A percentile compares a stretch with the other conserved stretches of the same genome.
Evolutionary conservation across 2,888 invertebrate species (phyloP).

Genomic region (Thereva nobilitata): DNA sequence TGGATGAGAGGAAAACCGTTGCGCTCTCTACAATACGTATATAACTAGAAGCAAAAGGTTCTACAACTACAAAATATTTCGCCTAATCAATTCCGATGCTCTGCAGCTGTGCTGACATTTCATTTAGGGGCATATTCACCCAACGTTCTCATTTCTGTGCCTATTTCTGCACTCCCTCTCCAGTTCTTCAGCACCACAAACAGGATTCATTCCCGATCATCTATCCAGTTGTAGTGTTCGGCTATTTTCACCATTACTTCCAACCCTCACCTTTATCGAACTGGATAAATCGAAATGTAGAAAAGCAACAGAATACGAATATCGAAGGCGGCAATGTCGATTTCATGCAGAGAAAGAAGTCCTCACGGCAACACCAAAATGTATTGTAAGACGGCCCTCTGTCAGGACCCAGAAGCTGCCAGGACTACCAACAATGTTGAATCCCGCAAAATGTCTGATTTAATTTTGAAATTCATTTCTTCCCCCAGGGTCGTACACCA

Average conservation of each 20-base stretch:
- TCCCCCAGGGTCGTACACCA: neutral
- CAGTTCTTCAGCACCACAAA: too few species aligned
- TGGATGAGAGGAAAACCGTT: too few species aligned
- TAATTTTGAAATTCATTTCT: constrained; percentile 22
- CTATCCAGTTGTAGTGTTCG: constrained; percentile 15
- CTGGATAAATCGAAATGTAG: neutral
- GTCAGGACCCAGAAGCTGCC: neutral
- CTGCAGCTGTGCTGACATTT: constrained; percentile 36
- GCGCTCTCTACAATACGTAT: neutral
- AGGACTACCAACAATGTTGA: constrained; percentile 9
- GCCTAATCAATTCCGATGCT: constrained; percentile 35
- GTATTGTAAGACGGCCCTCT: constrained; percentile 19
- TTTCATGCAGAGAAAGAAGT: constrained; percentile 1
- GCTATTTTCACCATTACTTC: constrained; percentile 31
- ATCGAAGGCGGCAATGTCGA: neutral
- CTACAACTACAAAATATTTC: constrained; percentile 26
- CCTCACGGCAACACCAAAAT: neutral
- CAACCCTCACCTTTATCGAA: constrained; percentile 10
- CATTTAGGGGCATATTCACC: constrained; percentile 31
- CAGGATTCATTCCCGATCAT: constrained; percentile 8
- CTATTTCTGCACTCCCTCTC: neutral
- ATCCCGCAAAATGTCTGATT: constrained; percentile 28
- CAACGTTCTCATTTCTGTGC: constrained; percentile 10
- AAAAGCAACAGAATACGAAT: constrained; percentile 7
- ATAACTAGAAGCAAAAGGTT: neutral